phyloP scores from a whole-genome alignment of 1,140 invertebrate genomes.

The Artemia franciscana region DNA sequence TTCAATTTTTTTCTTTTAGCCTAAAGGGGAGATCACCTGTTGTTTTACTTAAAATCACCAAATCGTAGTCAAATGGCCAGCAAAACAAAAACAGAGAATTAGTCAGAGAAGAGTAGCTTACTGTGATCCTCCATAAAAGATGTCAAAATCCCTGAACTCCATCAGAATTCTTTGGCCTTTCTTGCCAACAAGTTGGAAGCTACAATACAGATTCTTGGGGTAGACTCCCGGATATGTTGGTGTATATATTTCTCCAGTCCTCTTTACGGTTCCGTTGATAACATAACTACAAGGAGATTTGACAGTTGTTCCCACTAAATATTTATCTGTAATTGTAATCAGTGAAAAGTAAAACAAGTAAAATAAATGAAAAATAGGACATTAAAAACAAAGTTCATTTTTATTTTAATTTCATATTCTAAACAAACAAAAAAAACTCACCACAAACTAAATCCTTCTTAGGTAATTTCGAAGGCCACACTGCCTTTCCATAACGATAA shows the following conservation, averaged over 20 bases:
- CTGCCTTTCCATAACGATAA: no score
- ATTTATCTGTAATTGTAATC: slow-evolving; percentile 28
- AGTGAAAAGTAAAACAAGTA: not conserved
- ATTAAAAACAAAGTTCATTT: no score
- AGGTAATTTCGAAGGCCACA: no score
- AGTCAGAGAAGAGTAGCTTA: slow-evolving; percentile 29
- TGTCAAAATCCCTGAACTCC: slow-evolving; percentile 92
- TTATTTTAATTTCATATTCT: no score
- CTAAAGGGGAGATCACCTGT: not conserved
- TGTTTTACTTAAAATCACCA: slow-evolving; percentile 1
- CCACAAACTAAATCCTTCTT: no score
- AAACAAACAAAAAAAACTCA: no score
- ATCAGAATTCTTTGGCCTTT: slow-evolving; percentile 72
- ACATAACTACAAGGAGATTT: slow-evolving; percentile 52
- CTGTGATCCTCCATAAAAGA: slow-evolving; percentile 96
- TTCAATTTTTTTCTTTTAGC: not conserved
- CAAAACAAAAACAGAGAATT: not conserved
- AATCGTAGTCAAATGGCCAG: not conserved
- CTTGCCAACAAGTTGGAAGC: slow-evolving; percentile 78
- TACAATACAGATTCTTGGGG: slow-evolving; percentile 80
- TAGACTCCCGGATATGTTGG: slow-evolving; percentile 98
- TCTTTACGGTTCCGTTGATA: slow-evolving; percentile 45
- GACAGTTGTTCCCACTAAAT: slow-evolving; percentile 65
- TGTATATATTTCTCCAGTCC: slow-evolving; percentile 66
- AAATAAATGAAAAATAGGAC: no score